phyloP scores from a whole-genome alignment of 92 coral and sea anemone species.

The Metridium senile region DNA sequence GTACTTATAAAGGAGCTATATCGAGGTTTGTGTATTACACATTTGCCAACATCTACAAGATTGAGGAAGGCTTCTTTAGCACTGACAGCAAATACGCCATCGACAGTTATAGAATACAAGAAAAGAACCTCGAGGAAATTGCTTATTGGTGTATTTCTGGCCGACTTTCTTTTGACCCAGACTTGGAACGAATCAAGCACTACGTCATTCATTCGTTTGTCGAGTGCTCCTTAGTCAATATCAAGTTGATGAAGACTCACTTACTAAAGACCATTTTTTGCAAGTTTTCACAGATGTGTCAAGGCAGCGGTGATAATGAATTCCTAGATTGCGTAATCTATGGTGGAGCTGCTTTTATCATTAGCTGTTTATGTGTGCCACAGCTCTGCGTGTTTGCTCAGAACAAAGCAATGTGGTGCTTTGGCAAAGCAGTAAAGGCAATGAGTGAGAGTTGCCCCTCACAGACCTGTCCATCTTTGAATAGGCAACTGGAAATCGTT shows the following conservation, averaged over 20 bases:
- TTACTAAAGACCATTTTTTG: conserved; percentile 31
- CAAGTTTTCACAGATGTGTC: conserved; percentile 37
- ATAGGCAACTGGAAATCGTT: not conserved
- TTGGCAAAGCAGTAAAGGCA: not conserved
- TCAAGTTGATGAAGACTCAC: conserved; percentile 37
- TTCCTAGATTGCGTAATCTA: conserved; percentile 31
- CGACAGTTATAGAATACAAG: conserved; percentile 32
- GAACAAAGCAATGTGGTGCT: conserved; percentile 26
- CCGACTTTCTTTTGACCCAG: not conserved
- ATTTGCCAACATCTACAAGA: not conserved
- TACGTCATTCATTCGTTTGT: conserved; percentile 38
- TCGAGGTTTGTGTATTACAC: conserved; percentile 1
- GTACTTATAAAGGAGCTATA: conserved; percentile 3
- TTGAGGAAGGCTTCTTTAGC: conserved; percentile 32
- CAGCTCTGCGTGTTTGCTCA: conserved; percentile 25
- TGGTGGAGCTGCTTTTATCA: conserved; percentile 34
- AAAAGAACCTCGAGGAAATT: conserved; percentile 45
- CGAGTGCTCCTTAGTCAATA: conserved; percentile 25
- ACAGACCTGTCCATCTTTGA: not conserved
- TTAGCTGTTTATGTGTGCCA: conserved; percentile 37
- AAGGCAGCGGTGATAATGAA: conserved; percentile 4
- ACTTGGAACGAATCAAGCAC: not conserved
- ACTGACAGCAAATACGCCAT: conserved; percentile 27
- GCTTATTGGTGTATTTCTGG: conserved; percentile 49
- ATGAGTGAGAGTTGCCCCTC: not conserved